phyloP scores from a whole-genome alignment of 2,888 invertebrate species.

The Aricia artaxerxes region DNA sequence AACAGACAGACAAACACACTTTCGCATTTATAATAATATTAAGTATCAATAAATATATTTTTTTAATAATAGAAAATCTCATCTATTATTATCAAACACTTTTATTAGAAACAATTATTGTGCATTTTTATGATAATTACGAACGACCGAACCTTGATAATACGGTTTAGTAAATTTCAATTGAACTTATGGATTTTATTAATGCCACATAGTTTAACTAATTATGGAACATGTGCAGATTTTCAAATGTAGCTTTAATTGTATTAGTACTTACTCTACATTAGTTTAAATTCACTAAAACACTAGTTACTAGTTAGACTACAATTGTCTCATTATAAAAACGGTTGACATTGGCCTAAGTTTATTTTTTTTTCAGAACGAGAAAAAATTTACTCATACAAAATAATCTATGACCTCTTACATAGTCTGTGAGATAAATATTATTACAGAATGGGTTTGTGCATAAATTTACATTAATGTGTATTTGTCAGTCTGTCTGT shows the following conservation, averaged over 20 bases:
- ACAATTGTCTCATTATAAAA: not conserved
- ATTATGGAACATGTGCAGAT: no score
- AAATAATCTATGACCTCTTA: slow-evolving; percentile 8
- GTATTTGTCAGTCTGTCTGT: slow-evolving; percentile 26
- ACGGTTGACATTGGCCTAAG: not conserved
- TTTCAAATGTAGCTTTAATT: no score
- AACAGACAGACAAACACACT: no score
- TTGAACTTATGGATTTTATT: no score
- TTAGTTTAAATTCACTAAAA: not conserved
- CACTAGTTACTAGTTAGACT: not conserved
- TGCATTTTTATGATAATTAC: no score
- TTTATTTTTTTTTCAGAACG: not conserved
- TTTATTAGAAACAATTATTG: not conserved
- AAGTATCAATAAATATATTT: not conserved
- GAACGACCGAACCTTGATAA: no score
- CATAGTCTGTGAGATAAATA: slow-evolving; percentile 24
- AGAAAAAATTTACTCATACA: not conserved
- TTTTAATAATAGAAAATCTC: not conserved
- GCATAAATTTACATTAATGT: slow-evolving; percentile 27
- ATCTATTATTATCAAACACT: no score
- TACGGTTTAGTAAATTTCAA: not conserved
- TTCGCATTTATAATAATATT: no score
- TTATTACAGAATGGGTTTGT: slow-evolving; percentile 12
- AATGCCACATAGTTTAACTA: no score
- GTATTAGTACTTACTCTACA: not conserved